Percentiles rank a stretch among this genome's conserved stretches.
Conservation (phyloP, 2,113 vertebrate species). For the Micronycteris hirsuta region DNA sequence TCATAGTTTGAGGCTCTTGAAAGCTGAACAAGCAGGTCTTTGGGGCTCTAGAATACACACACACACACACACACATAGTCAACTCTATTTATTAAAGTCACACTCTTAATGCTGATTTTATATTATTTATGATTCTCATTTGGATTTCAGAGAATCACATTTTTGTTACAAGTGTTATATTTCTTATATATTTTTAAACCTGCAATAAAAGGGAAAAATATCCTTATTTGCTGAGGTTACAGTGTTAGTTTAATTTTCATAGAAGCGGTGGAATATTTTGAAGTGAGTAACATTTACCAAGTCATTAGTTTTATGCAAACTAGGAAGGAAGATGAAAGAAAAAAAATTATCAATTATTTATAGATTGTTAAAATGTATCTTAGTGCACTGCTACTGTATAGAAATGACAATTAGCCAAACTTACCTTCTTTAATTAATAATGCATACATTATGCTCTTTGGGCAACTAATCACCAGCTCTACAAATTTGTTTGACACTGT, state of each 20-base stretch:
- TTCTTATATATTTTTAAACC: slow-evolving; percentile 63
- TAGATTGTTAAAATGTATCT: slow-evolving; percentile 96
- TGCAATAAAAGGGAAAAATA: slow-evolving; percentile 70
- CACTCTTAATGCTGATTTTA: slow-evolving; percentile 51
- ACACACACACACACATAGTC: too few relatives aligned
- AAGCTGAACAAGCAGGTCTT: slow-evolving; percentile 69
- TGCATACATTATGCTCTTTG: slow-evolving; percentile 91
- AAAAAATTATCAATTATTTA: slow-evolving; percentile 99
- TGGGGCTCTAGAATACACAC: slow-evolving; percentile 50
- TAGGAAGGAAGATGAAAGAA: slow-evolving; percentile 97
- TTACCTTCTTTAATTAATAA: slow-evolving; percentile 98
- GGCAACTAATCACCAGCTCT: slow-evolving; percentile 86
- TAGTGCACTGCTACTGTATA: slow-evolving; percentile 89
- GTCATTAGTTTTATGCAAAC: slow-evolving; percentile 99
- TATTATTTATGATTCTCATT: slow-evolving; percentile 70
- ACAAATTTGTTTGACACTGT: slow-evolving; percentile 83
- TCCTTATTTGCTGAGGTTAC: slow-evolving; percentile 87
- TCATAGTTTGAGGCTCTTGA: slow-evolving; percentile 74
- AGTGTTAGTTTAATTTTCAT: slow-evolving; percentile 86
- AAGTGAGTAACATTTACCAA: slow-evolving; percentile 93
- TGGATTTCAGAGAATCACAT: slow-evolving; percentile 73
- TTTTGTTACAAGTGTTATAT: slow-evolving; percentile 73
- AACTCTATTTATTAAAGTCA: slow-evolving; percentile 70
- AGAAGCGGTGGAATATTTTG: slow-evolving; percentile 88
- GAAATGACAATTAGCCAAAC: slow-evolving; percentile 92